These are phyloP conservation scores for Watsonalla cultraria DNA, from an alignment of 2,888 invertebrate genomes.

Conservation along the genomic window DNA sequence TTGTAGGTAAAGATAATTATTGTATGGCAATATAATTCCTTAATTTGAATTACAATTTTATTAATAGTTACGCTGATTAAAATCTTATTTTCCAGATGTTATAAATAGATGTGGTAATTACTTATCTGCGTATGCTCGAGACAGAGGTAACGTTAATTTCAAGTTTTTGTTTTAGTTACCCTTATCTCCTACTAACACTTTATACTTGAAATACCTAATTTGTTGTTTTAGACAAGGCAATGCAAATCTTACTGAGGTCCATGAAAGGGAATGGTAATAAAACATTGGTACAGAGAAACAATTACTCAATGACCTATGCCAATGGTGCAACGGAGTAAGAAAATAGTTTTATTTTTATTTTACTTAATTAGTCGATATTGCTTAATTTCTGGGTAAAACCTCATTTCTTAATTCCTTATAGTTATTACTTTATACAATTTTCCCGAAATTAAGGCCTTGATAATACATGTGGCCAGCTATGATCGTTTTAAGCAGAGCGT, in stretches of 20 bases:
- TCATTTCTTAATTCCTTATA: too few species aligned
- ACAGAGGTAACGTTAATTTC: conserved; percentile 39
- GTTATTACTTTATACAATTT: too few species aligned
- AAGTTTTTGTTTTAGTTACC: not conserved
- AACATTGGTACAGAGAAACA: conserved; percentile 34
- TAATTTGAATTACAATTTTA: too few species aligned
- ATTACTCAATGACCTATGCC: conserved; percentile 40
- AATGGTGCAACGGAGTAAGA: conserved; percentile 48
- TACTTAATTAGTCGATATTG: too few species aligned
- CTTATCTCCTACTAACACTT: not conserved
- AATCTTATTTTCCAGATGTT: conserved; percentile 38
- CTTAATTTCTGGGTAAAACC: too few species aligned
- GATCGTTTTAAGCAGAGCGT: too few species aligned
- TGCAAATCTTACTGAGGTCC: conserved; percentile 35
- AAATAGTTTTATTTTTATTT: not conserved
- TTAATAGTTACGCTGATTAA: not conserved
- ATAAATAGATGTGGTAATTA: conserved; percentile 43
- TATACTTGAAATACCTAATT: too few species aligned
- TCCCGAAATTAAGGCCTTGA: too few species aligned
- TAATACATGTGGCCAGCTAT: too few species aligned
- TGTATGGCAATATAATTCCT: not conserved
- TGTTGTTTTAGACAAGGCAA: conserved; percentile 31
- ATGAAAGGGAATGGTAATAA: conserved; percentile 42
- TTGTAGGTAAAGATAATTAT: too few species aligned
- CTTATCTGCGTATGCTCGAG: conserved; percentile 50